These are phyloP conservation scores for Molossus molossus DNA, from an alignment of 2,797 vertebrate genomes.

Conservation along the genomic window DNA sequence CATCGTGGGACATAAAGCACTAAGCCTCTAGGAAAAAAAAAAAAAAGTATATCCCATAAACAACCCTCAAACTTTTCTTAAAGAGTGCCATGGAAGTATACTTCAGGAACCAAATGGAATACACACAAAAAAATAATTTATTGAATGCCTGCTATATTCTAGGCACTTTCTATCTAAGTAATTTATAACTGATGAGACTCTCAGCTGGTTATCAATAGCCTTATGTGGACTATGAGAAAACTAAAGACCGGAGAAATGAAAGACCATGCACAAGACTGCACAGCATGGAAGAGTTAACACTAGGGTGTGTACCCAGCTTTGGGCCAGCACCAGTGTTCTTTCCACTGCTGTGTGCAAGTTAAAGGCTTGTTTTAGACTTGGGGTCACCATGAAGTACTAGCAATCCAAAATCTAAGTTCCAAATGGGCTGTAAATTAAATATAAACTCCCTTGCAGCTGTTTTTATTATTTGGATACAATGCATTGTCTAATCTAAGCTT, in stretches of 20 bases:
- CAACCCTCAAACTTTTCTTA: not conserved
- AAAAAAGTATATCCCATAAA: not conserved
- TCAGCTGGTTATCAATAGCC: not conserved
- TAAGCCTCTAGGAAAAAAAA: not conserved
- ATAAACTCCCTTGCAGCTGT: not conserved
- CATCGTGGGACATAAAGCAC: not conserved
- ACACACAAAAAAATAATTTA: not conserved
- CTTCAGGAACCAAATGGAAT: not conserved
- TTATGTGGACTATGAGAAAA: conserved; percentile 30
- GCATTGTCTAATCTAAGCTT: not conserved
- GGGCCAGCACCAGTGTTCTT: not conserved
- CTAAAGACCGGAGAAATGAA: conserved; percentile 11
- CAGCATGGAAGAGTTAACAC: not conserved
- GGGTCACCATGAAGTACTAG: not conserved
- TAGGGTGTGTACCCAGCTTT: not conserved
- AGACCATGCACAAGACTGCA: not conserved
- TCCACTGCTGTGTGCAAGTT: not conserved
- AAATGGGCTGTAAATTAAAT: conserved; percentile 20
- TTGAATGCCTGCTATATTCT: not conserved
- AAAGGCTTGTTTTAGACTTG: not conserved
- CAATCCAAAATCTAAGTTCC: conserved; percentile 25
- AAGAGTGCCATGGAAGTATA: not conserved
- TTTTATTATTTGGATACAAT: not conserved
- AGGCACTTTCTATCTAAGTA: not conserved
- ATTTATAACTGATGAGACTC: not conserved